Percentiles rank a stretch among this genome's conserved stretches.
Conservation (phyloP, 2,113 vertebrate genomes). For the Nymphicus hollandicus region DNA sequence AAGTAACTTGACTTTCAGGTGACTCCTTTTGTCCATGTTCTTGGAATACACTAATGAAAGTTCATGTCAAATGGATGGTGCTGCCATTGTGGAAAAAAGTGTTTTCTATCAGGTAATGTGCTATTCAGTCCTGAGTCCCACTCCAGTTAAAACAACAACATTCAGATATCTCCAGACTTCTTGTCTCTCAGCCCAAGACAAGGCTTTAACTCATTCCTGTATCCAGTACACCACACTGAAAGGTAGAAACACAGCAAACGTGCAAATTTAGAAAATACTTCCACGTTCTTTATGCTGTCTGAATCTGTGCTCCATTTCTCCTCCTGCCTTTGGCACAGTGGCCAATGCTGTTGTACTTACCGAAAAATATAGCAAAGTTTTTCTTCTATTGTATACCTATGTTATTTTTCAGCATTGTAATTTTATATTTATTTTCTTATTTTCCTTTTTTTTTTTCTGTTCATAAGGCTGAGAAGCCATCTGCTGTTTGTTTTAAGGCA, state of each 20-base stretch:
- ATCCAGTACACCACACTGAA: not conserved
- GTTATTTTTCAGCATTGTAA: not conserved
- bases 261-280: not conserved
- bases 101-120: not conserved
- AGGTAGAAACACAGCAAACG: not conserved
- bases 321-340: not conserved
- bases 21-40: not conserved
- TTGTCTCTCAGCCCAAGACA: not conserved
- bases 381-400: not conserved
- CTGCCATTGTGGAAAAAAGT: not conserved
- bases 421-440: not conserved
- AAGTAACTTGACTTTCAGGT: not conserved
- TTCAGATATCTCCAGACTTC: not conserved
- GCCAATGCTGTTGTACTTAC: accelerated
- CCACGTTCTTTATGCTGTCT: not conserved
- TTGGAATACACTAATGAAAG: not conserved
- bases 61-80: not conserved
- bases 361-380: not conserved
- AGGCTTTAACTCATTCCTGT: not conserved
- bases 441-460: not conserved
- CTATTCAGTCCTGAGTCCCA: not conserved
- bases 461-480: not conserved
- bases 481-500: not conserved
- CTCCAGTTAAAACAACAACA: not conserved
- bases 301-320: not conserved